Percentiles rank a stretch among this genome's conserved stretches.
Conservation (phyloP, 1,140 invertebrate genomes). For the Heliconius hewitsoni region DNA sequence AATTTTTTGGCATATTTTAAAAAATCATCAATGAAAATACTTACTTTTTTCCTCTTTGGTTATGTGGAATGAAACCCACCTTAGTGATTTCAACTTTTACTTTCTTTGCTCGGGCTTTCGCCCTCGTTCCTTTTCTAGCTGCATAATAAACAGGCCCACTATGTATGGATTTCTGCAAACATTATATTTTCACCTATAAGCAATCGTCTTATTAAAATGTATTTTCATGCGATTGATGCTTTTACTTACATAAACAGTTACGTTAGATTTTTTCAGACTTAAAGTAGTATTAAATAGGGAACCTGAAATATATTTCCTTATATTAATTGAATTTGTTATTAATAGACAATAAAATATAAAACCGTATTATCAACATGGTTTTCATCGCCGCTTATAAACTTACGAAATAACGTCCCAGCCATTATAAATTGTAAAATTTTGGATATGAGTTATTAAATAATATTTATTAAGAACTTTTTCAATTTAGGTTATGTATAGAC, state of each 20-base stretch:
- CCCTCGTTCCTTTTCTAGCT: conserved; percentile 89
- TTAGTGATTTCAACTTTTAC: conserved; percentile 87
- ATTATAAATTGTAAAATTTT: conserved; percentile 36
- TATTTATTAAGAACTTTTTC: not conserved
- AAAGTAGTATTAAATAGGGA: conserved; percentile 54
- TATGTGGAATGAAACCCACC: conserved; percentile 85
- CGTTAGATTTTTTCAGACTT: conserved; percentile 52
- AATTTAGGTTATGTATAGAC: conserved; percentile 47
- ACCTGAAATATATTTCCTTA: conserved; percentile 53
- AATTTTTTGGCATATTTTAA: not conserved
- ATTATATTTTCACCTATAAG: conserved; percentile 8
- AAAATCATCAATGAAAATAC: conserved; percentile 38
- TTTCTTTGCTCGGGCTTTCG: conserved; percentile 86
- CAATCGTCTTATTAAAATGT: conserved; percentile 1
- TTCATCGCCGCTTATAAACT: conserved; percentile 34
- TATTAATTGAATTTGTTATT: not conserved
- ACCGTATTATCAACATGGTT: not conserved
- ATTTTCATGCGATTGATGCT: not conserved
- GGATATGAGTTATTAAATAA: not conserved
- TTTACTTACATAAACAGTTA: conserved; percentile 57
- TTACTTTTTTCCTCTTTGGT: conserved; percentile 80
- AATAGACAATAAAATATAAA: not conserved
- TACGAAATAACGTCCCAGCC: conserved; percentile 65
- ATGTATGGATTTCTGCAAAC: conserved; percentile 62
- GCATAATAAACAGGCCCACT: conserved; percentile 81